Conservation (phyloP, 1,140 invertebrate genomes). For the Asbolus verrucosus region DNA sequence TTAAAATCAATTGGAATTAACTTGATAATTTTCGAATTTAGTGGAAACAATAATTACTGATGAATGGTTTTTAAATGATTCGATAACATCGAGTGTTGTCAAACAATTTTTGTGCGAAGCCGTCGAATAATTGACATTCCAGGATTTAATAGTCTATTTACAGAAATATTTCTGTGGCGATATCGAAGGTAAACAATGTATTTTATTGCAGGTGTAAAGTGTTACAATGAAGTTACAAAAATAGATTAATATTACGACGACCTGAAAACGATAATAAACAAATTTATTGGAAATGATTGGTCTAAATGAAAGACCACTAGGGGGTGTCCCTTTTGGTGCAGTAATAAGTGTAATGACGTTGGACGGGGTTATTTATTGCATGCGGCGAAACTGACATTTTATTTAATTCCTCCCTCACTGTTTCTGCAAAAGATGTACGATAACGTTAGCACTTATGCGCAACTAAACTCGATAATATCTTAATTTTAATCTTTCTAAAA, state of each 20-base stretch:
- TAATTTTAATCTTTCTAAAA: too few relatives aligned
- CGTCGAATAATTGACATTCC: slow-evolving; percentile 4
- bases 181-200: slow-evolving; percentile 6
- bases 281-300: slow-evolving; percentile 24
- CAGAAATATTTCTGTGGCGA: not conserved
- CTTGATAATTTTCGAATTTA: not conserved
- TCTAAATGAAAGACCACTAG: not conserved
- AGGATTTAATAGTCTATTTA: slow-evolving; percentile 14
- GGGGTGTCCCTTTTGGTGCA: slow-evolving; percentile 30
- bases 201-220: slow-evolving; percentile 17
- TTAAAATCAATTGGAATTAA: not conserved
- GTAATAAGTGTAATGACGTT: slow-evolving; percentile 23
- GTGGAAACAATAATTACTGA: not conserved
- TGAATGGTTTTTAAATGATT: slow-evolving; percentile 8
- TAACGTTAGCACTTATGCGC: too few relatives aligned
- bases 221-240: not conserved
- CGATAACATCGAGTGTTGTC: not conserved
- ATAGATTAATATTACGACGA: slow-evolving; percentile 12
- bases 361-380: slow-evolving; percentile 16
- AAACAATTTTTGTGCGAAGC: slow-evolving; percentile 17
- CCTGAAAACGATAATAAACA: slow-evolving; percentile 12
- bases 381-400: slow-evolving; percentile 18
- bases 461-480: too few relatives aligned
- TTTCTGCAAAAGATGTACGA: too few relatives aligned
- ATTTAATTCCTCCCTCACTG: slow-evolving; percentile 14